Evolutionary conservation across 2,797 vertebrate genomes (phyloP).

Genomic region (Cirrhinus molitorella): DNA sequence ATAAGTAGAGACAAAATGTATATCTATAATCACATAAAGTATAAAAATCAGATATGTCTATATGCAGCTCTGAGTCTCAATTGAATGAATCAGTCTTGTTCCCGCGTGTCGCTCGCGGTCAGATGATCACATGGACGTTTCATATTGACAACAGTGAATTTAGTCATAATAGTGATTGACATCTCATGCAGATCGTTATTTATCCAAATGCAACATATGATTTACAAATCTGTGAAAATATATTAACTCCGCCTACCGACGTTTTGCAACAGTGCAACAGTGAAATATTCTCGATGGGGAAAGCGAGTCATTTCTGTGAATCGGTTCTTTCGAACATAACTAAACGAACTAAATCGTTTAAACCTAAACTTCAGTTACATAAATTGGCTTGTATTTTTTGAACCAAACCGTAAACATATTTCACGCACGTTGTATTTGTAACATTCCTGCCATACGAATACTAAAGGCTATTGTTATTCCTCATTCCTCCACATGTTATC

Average conservation of each 20-base stretch:
- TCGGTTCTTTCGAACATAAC: constrained; percentile 16
- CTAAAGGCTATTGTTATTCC: neutral
- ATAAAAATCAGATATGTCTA: neutral
- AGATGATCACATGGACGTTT: constrained; percentile 13
- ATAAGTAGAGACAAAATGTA: neutral
- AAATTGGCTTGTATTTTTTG: neutral
- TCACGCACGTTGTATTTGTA: neutral
- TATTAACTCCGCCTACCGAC: constrained; percentile 1
- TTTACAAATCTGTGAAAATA: constrained; percentile 20
- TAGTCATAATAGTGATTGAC: neutral
- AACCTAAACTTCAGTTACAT: neutral
- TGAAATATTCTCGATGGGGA: constrained; percentile 61
- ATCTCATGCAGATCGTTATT: neutral
- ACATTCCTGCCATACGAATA: neutral
- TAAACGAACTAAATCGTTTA: neutral
- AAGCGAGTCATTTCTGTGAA: neutral
- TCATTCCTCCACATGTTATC: neutral
- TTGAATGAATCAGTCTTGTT: constrained; percentile 1
- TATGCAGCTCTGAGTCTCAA: neutral
- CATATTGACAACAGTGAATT: constrained; percentile 1
- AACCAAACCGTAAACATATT: neutral
- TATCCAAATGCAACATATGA: neutral
- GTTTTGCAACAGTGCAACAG: constrained; percentile 61
- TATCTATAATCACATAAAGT: neutral
- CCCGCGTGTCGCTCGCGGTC: constrained; percentile 45